phyloP scores from a whole-genome alignment of 2,888 invertebrate species.

The Drosophila prolongata region DNA sequence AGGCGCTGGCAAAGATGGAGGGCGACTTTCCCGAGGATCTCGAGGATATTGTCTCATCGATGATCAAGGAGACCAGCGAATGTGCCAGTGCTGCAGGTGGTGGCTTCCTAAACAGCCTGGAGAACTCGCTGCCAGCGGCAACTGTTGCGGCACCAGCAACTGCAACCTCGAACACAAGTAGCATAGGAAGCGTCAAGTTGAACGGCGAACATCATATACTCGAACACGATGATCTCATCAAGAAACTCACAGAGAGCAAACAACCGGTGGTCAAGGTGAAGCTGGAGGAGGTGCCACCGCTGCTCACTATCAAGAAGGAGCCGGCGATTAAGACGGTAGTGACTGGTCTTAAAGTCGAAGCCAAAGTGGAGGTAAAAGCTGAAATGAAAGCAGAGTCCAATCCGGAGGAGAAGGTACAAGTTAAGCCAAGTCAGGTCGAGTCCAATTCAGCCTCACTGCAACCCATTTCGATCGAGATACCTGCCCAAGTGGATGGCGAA shows the following conservation, averaged over 20 bases:
- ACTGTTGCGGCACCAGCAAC: conserved; percentile 23
- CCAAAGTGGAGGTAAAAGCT: conserved; percentile 28
- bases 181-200: conserved; percentile 60
- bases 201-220: conserved; percentile 83
- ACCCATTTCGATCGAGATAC: conserved; percentile 94
- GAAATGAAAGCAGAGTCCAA: conserved; percentile 34
- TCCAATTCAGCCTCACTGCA: conserved; percentile 83
- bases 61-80: conserved; percentile 65
- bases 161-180: conserved; percentile 29
- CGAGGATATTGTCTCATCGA: conserved; percentile 62
- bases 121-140: conserved; percentile 24
- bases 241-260: conserved; percentile 69
- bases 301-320: conserved; percentile 48
- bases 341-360: conserved; percentile 27
- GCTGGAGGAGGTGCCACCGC: conserved; percentile 51
- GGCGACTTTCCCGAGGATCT: conserved; percentile 81
- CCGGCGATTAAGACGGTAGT: conserved; percentile 8
- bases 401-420: conserved; percentile 23
- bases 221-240: conserved; percentile 81
- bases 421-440: conserved; percentile 44
- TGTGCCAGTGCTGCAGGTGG: conserved; percentile 77
- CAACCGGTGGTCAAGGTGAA: conserved; percentile 50
- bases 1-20: conserved; percentile 89
- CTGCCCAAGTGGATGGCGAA: conserved; percentile 85
- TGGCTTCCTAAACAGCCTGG: conserved; percentile 19